Evolutionary conservation across 2,888 invertebrate genomes (phyloP).

Genomic region (Neuroscelio doddi): DNA sequence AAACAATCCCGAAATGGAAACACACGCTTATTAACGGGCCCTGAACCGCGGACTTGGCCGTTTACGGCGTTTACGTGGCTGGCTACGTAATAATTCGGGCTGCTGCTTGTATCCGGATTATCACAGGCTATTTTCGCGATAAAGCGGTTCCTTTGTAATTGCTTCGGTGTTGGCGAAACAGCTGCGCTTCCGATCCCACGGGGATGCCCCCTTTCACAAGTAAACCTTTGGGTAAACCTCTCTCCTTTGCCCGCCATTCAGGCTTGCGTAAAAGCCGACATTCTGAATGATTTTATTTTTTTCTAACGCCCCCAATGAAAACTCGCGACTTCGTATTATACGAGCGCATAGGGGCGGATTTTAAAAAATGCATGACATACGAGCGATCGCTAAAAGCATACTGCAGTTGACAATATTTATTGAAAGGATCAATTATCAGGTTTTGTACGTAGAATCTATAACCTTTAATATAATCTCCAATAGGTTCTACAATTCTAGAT

Average conservation of each 20-base stretch:
- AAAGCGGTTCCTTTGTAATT: slow-evolving; percentile 69
- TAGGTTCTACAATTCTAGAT: too few relatives aligned
- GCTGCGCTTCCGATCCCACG: slow-evolving; percentile 61
- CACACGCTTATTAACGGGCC: slow-evolving; percentile 60
- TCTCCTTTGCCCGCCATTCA: slow-evolving; percentile 13
- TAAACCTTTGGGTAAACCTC: slow-evolving; percentile 34
- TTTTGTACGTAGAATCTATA: too few relatives aligned
- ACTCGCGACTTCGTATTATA: too few relatives aligned
- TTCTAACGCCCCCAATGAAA: slow-evolving; percentile 48
- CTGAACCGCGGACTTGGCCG: slow-evolving; percentile 53
- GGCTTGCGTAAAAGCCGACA: slow-evolving; percentile 19
- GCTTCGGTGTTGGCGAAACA: slow-evolving; percentile 61
- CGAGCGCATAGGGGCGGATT: too few relatives aligned
- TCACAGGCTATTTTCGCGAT: slow-evolving; percentile 63
- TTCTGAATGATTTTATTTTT: slow-evolving; percentile 25
- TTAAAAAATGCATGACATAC: too few relatives aligned
- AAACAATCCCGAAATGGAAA: slow-evolving; percentile 62
- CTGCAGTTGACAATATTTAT: too few relatives aligned
- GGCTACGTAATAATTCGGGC: slow-evolving; percentile 65
- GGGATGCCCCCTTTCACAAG: slow-evolving; percentile 33
- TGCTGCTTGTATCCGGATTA: slow-evolving; percentile 60
- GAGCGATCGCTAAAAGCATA: background rate
- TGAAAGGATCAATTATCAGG: too few relatives aligned
- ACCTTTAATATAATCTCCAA: too few relatives aligned
- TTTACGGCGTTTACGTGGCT: slow-evolving; percentile 56